Evolutionary conservation across 2,888 invertebrate genomes (phyloP).

Genomic region (Stenoptilia bipunctidactyla): DNA sequence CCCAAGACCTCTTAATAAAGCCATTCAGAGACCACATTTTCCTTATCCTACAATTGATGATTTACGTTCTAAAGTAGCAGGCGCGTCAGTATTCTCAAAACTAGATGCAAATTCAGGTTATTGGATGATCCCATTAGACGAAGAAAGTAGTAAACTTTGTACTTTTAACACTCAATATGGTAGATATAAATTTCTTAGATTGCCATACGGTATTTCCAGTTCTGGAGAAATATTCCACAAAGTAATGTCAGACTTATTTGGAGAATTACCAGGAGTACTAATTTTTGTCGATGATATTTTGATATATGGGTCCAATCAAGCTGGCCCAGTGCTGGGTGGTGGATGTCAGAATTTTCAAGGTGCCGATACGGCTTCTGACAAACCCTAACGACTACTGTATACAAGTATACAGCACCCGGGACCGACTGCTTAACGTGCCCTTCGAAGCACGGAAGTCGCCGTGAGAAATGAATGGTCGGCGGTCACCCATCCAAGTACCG

Average conservation of each 20-base stretch:
- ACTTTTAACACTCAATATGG: conserved; percentile 7
- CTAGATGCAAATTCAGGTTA: conserved; percentile 16
- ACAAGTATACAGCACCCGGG: too few species aligned
- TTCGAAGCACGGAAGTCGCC: too few species aligned
- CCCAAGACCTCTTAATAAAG: conserved; percentile 13
- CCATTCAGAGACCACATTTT: conserved; percentile 14
- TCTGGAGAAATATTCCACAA: conserved; percentile 4
- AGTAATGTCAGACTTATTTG: conserved; percentile 2
- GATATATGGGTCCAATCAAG: not conserved
- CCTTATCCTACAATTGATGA: conserved; percentile 12
- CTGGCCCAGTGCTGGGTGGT: too few species aligned
- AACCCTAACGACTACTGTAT: too few species aligned
- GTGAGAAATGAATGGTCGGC: too few species aligned
- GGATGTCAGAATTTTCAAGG: too few species aligned
- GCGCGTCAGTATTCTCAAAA: conserved; percentile 10
- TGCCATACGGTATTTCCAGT: conserved; percentile 4
- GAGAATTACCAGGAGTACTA: not conserved
- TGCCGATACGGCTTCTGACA: too few species aligned
- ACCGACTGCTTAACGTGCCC: too few species aligned
- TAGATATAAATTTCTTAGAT: not conserved
- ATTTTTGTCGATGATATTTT: conserved; percentile 4
- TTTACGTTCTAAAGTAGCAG: conserved; percentile 11
- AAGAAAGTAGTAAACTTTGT: conserved; percentile 3
- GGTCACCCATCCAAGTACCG: too few species aligned
- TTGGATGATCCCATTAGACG: conserved; percentile 10